Evolutionary conservation across 2,888 invertebrate species (phyloP).

Genomic region (Clepsis dumicolana): DNA sequence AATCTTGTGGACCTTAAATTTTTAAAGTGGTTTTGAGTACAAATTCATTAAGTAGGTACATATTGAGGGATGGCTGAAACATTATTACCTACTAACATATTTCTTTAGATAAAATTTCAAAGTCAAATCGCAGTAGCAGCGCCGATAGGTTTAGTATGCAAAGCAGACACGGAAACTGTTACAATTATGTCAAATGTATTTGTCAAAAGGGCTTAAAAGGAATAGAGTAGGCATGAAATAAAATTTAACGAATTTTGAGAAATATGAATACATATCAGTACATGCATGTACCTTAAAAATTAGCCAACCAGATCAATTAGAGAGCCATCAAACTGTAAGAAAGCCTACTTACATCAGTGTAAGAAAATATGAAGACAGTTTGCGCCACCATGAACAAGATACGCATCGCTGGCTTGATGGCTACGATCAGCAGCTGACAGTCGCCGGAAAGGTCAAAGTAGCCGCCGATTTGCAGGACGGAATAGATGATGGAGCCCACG

Average conservation of each 20-base stretch:
- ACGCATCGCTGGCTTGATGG: conserved; percentile 87
- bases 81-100: too few relatives aligned
- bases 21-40: too few relatives aligned
- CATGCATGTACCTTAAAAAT: too few relatives aligned
- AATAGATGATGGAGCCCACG: conserved; percentile 90
- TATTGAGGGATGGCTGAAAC: too few relatives aligned
- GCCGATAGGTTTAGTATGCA: not conserved
- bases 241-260: too few relatives aligned
- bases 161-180: not conserved
- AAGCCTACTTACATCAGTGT: conserved; percentile 86
- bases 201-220: not conserved
- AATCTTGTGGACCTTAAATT: too few relatives aligned
- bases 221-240: too few relatives aligned
- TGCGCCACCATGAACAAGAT: conserved; percentile 89
- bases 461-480: conserved; percentile 89
- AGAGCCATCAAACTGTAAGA: too few relatives aligned
- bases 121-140: not conserved
- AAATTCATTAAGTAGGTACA: too few relatives aligned
- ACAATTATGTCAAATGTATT: not conserved
- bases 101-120: not conserved
- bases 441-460: conserved; percentile 88
- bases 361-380: conserved; percentile 90
- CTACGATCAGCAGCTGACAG: conserved; percentile 87
- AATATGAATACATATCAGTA: too few relatives aligned
- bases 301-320: not conserved